Base-by-base conservation (phyloP, 2,888 invertebrate genomes). In the Cremastinae sp. region DNA sequence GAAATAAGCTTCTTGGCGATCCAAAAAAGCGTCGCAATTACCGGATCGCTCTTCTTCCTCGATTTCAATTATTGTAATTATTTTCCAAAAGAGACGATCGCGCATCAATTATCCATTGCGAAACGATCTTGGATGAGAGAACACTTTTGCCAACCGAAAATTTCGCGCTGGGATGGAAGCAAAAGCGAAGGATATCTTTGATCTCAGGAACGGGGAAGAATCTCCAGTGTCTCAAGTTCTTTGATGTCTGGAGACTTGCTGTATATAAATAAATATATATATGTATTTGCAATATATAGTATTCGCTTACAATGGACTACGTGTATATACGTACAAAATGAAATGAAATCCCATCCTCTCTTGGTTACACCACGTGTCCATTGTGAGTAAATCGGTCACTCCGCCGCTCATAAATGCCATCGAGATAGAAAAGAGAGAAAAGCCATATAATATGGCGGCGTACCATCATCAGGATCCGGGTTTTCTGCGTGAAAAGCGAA, bases 341-440 rank as follows among this genome's bases (percentile, higher is more conserved):
- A 41, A 12, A 18, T 69, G 43, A 45, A 58, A 73, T 71, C 75
- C 73, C 76, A 70, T n/a, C 70, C 76, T 65, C 41, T 43, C 41
- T 41, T 55, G 41, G 2, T 16, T 51, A 76, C 58, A 72, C 83
- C 85, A 81, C 79, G 80, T 81, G 82, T 81, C 83, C 82, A 86
- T 85, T 86, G 85, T 85, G 83, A 87, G 86, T 87, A 86, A 88
- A 88, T 88, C 86, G 87, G 85, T 87, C 88, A 86, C 85, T 88
- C 86, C 82, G 83, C 75, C 81, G 81, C 82, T 83, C 83, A 83
- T 86, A 86, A 87, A 85, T 80, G 84, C 81, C 79, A 75, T 51
- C 37, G 56, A 43, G 53, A 81, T 65, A 66, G 65, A 80, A 62
- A 61, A 66, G 51, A 56, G 43, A 22, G 4, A 1, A n/a, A n/a